phyloP scores from a whole-genome alignment of 2,888 invertebrate species.

The Tortricodes alternella region DNA sequence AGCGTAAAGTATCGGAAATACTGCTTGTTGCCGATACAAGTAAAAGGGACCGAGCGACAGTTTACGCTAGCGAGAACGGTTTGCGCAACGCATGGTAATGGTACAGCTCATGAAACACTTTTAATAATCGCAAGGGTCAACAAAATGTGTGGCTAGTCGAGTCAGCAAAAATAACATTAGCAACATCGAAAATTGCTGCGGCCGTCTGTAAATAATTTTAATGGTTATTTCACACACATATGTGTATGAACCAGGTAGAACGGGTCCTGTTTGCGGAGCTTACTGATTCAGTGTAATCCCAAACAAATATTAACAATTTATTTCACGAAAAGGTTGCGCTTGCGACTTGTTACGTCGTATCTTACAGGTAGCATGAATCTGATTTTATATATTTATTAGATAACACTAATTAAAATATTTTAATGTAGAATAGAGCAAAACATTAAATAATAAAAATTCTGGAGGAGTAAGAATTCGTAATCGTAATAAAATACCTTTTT shows the following conservation, averaged over 20 bases:
- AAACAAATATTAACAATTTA: slow-evolving; percentile 56
- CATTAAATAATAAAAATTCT: too few species aligned
- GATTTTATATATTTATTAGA: too few species aligned
- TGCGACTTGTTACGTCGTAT: slow-evolving; percentile 1
- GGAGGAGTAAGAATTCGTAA: too few species aligned
- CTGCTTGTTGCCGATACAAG: too few species aligned
- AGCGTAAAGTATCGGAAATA: too few species aligned
- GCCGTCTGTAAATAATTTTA: slow-evolving; percentile 15
- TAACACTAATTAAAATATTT: too few species aligned
- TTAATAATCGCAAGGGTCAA: background rate
- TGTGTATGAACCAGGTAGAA: background rate
- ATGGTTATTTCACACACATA: slow-evolving; percentile 11
- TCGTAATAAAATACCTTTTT: too few species aligned
- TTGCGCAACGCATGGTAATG: too few species aligned
- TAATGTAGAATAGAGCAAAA: too few species aligned
- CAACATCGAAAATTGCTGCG: slow-evolving; percentile 11
- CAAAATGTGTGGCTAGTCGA: background rate
- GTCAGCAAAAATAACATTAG: background rate
- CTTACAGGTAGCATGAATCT: background rate
- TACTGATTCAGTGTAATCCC: slow-evolving; percentile 52
- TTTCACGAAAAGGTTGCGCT: slow-evolving; percentile 31
- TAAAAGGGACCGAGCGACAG: too few species aligned
- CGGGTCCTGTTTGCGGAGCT: slow-evolving; percentile 34
- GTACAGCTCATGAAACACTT: too few species aligned
- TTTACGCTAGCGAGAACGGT: too few species aligned